Evolutionary conservation across 2,888 invertebrate species (phyloP), one percentile per base, ranked within the genome.

Genomic region (Ectobius pallidus): DNA sequence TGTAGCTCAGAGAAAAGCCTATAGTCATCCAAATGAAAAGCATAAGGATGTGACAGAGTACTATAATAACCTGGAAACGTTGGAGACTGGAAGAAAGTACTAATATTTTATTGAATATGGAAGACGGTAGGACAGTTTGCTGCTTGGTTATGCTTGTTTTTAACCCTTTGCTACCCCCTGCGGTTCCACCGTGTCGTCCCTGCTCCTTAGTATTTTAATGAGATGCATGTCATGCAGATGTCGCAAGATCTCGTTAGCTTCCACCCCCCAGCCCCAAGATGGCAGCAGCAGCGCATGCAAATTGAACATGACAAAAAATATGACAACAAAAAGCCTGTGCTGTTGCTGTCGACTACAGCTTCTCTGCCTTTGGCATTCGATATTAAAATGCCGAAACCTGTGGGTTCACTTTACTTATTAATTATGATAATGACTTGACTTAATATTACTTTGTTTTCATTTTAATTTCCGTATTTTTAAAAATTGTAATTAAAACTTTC

Each of bases 141-240:
- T 22, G 25, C 52, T 14, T 14, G 52, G 52, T 4, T 25, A 7
- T 58, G 32, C 30, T 25, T 58, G 58, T 58, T 58, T 34, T 30
- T n/a, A 58, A 27, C 58, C 58, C 52, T 52, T 7, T 16, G 27
- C 2, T 30, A 30, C 58, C 30, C 34, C 34, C 34, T 34, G 34
- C 34, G 34, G 34, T 34, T n/a, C n/a, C n/a, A n/a, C 34, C 30
- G 14, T 58, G 25, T 25, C 30, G 16, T 3, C 27, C 25, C n/a
- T n/a, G 16, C 52, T 52, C 30, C 58, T 58, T 30, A 58, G 14
- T n/a, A 65, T 69, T 55, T 55, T 69, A 69, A 69, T 69, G 69
- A 69, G 69, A 69, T 69, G 69, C 69, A 55, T 69, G 69, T 69
- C 69, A 69, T 52, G 52, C 69, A 69, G 69, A 69, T 69, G 69